Base-by-base conservation (phyloP, 2,797 vertebrate genomes). In the Chloroceryle amazona region DNA sequence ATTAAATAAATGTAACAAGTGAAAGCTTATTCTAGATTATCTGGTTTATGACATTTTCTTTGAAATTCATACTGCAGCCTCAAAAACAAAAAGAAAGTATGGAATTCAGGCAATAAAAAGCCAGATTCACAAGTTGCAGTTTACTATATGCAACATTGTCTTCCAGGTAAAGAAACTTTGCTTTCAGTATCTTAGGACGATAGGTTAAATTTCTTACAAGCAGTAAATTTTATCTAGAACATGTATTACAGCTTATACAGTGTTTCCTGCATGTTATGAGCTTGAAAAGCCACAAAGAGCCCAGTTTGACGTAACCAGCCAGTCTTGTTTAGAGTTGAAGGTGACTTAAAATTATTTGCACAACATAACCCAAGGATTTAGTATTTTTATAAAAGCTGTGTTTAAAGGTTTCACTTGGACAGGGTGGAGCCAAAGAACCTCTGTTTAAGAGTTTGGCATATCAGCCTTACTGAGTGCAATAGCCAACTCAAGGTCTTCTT, bases 381-480 rank as follows among this genome's bases (percentile, higher is more conserved):
- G 83, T 74, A 84, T 66, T 91, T 94, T 85, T 86, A 80, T 23
- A 76, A 78, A 96, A 96, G 86, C 78, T 57, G n/a, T 0, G 21
- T 81, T 73, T 71, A 65, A 55, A 80, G 88, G 90, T 92, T 90
- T 74, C 49, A 61, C 82, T 86, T 8, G 10, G 75, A 13, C 65
- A 79, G 71, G 74, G 88, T 79, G 79, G 60, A 83, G 74, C 63
- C 61, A 70, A 74, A 78, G 87, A 58, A 47, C 35, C 42, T 81
- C 76, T 37, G 20, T 84, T 99, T 99, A 99, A 75, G 99, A 98
- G 28, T 98, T 98, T 22, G 99, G 99, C 99, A 99, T 99, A 98
- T 99, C 99, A 1, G 99, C 99, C 98, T 99, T 99, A 98, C 99
- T 99, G 96, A 99, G 99, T 3, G 99, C 99, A 61, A 99, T 99